Evolutionary conservation across 2,113 vertebrate genomes (phyloP), one percentile per base, ranked within the genome.

Genomic region (Tauraco erythrolophus): DNA sequence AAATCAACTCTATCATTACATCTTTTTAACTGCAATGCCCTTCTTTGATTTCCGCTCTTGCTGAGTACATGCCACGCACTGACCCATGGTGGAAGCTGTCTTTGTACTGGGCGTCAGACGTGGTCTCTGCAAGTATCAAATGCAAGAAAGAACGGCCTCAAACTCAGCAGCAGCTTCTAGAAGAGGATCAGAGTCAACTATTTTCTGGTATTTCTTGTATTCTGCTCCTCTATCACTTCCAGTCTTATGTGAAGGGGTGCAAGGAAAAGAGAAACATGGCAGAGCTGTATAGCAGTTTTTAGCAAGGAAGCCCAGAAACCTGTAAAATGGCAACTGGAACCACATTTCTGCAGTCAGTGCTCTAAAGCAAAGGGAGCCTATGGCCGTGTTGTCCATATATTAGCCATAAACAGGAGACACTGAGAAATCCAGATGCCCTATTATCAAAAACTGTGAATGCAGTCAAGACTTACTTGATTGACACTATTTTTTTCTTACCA

Each of bases 381-480:
- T 3, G 3, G 14, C 24, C 1, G 2, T 45, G 39, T 7, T 27
- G n/a, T 24, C 25, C 1, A 0, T 6, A n/a, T 14, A 51, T 23
- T 21, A 30, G 31, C 28, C 57, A 27, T 9, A 33, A 65, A n/a
- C 39, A 50, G n/a, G 24, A 30, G 30, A 48, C 14, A 19, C 9
- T 5, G n/a, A 54, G 50, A 50, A 64, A 60, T 57, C 35, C 35
- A 54, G 16, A 23, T 43, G 27, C 33, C 51, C 41, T 33, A 15
- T 31, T 48, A 84, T 22, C 15, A 48, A 71, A 70, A 60, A 15
- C 43, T 9, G 16, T 14, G 4, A 14, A 23, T 5, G 13, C 19
- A 50, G 48, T 54, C 21, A 45, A 27, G 41, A 37, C 48, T 24
- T 60, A 24, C 43, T 24, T 16, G 17, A 65, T 19, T 31, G 35